A percentile compares a stretch with the other conserved stretches of the same genome.
phyloP scores from a whole-genome alignment of 2,797 vertebrate species.

The Acropternis orthonyx region DNA sequence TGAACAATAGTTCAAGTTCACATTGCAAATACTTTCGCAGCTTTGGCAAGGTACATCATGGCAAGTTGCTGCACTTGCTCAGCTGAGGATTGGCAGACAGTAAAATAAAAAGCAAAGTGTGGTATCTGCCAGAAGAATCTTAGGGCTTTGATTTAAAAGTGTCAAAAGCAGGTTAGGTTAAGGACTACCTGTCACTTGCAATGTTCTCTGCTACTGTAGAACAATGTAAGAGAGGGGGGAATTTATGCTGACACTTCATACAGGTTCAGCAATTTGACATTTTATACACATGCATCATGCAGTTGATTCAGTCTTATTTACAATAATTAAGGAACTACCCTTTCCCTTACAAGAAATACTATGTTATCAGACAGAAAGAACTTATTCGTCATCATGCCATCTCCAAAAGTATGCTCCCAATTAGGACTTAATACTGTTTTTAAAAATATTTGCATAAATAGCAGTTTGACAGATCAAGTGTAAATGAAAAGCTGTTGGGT shows the following conservation, averaged over 20 bases:
- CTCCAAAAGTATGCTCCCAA: background rate
- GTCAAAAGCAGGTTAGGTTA: background rate
- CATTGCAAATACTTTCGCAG: background rate
- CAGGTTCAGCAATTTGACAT: background rate
- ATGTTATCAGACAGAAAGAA: background rate
- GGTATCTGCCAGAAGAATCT: background rate
- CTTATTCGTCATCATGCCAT: background rate
- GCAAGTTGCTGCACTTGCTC: background rate
- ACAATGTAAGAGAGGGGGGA: background rate
- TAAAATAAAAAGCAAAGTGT: background rate
- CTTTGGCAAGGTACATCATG: background rate
- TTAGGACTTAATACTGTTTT: background rate
- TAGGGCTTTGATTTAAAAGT: background rate
- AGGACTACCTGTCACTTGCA: background rate
- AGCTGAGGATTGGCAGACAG: background rate
- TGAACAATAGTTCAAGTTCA: background rate
- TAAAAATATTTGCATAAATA: background rate
- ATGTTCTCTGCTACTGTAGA: background rate
- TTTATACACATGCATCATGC: accelerated
- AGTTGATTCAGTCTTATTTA: background rate
- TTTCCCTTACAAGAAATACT: background rate
- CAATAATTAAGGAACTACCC: background rate
- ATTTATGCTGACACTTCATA: background rate
- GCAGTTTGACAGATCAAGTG: background rate
- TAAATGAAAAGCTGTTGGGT: background rate